Evolutionary conservation across 1,140 invertebrate species (phyloP).

Genomic region (Brachionus paranguensis): DNA sequence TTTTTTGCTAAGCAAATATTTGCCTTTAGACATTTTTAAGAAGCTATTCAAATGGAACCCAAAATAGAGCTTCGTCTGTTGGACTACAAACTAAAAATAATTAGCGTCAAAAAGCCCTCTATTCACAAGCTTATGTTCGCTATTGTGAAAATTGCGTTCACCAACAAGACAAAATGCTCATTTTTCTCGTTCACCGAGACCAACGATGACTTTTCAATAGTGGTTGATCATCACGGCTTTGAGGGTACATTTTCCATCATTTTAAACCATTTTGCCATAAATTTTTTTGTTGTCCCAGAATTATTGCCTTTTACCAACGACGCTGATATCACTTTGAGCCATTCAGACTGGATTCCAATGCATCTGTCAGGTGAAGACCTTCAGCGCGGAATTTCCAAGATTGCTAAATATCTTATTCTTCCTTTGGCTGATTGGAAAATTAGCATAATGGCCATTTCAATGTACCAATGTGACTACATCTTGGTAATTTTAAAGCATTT

Average conservation of each 20-base stretch:
- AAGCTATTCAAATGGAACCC: not conserved
- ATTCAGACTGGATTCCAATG: constrained; percentile 36
- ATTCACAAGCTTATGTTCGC: constrained; percentile 17
- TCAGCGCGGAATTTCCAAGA: constrained; percentile 32
- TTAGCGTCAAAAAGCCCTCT: not conserved
- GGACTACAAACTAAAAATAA: constrained; percentile 29
- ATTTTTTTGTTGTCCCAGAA: not conserved
- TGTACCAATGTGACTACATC: constrained; percentile 39
- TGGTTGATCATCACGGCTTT: constrained; percentile 21
- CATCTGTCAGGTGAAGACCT: constrained; percentile 28
- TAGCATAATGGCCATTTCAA: constrained; percentile 30
- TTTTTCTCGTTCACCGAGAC: constrained; percentile 38
- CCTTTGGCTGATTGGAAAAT: constrained; percentile 35
- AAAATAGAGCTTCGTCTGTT: constrained; percentile 19
- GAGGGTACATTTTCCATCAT: not conserved
- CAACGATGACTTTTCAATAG: constrained; percentile 39
- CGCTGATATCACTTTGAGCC: not conserved
- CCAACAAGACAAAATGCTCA: constrained; percentile 13
- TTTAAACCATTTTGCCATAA: not conserved
- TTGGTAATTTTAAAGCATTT: not conserved
- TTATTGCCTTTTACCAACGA: not conserved
- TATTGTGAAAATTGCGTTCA: constrained; percentile 28
- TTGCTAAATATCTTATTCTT: constrained; percentile 31
- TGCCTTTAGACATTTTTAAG: not conserved
- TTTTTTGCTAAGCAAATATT: not conserved